A percentile compares a stretch with the other conserved stretches of the same genome.
Conservation (phyloP, 2,113 vertebrate species). For the Amazona guildingii region DNA sequence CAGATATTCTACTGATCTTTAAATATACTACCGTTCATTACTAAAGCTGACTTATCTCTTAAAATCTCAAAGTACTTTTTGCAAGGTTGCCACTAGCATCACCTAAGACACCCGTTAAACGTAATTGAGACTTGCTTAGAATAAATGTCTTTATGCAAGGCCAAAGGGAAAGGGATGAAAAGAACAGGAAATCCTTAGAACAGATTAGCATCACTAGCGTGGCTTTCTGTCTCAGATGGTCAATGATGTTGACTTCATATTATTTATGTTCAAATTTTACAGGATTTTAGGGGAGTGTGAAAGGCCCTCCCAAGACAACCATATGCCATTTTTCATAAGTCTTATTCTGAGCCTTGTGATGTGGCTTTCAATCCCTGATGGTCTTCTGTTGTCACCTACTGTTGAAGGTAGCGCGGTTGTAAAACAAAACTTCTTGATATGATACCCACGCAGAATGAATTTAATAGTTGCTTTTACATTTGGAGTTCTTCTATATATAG, state of each 20-base stretch:
- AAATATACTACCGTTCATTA: not conserved
- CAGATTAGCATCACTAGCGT: not conserved
- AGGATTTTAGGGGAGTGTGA: not conserved
- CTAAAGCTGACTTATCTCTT: not conserved
- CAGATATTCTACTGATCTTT: not conserved
- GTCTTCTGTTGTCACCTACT: not conserved
- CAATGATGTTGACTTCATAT: not conserved
- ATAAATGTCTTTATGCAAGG: not conserved
- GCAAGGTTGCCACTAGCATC: not conserved
- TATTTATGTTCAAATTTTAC: not conserved
- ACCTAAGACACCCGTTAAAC: not conserved
- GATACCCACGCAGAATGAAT: accelerated
- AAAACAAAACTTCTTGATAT: not conserved
- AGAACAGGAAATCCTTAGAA: not conserved
- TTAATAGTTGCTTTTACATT: not conserved
- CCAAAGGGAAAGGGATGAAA: not conserved
- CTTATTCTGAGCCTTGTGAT: not conserved
- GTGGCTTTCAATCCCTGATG: not conserved
- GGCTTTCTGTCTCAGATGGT: not conserved
- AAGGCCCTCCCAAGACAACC: not conserved
- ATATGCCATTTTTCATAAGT: not conserved
- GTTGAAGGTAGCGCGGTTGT: not conserved
- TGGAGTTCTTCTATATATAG: not conserved
- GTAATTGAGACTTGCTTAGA: not conserved
- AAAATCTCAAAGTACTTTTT: not conserved